These are phyloP conservation scores for Platycheirus rosarum DNA, from an alignment of 2,888 invertebrate genomes.

Conservation along the genomic window DNA sequence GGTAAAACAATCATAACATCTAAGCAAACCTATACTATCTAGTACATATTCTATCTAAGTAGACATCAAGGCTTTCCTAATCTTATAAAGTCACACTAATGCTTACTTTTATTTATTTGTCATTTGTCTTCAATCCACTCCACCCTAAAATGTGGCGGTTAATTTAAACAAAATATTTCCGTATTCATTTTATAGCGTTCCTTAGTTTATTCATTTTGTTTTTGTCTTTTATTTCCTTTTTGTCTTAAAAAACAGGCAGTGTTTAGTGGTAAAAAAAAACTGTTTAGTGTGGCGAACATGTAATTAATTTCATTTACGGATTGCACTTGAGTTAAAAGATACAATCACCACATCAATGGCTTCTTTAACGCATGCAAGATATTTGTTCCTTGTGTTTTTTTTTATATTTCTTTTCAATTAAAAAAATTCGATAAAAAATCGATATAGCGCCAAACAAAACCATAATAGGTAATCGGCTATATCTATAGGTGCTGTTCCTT, in stretches of 20 bases:
- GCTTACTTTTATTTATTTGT: neutral
- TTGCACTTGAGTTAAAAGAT: conserved; percentile 58
- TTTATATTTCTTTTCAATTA: conserved; percentile 19
- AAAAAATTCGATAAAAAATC: conserved; percentile 25
- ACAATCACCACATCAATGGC: conserved; percentile 64
- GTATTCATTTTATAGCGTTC: conserved; percentile 3
- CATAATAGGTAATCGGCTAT: neutral
- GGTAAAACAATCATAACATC: neutral
- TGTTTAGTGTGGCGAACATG: conserved; percentile 4
- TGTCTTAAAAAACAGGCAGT: neutral
- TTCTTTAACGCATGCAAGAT: conserved; percentile 44
- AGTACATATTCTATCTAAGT: neutral
- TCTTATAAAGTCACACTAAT: conserved; percentile 5
- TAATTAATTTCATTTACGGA: conserved; percentile 42
- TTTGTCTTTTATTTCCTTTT: neutral
- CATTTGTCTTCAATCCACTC: neutral
- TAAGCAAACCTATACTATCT: neutral
- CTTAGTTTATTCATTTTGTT: neutral
- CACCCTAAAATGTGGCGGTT: neutral
- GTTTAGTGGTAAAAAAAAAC: neutral
- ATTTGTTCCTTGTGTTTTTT: neutral
- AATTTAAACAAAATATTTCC: conserved; percentile 8
- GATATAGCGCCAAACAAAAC: conserved; percentile 37
- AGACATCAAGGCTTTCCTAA: neutral
- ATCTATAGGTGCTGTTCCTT: no score